Conservation (phyloP, 2,113 vertebrate genomes). For the Eurystomus gularis region DNA sequence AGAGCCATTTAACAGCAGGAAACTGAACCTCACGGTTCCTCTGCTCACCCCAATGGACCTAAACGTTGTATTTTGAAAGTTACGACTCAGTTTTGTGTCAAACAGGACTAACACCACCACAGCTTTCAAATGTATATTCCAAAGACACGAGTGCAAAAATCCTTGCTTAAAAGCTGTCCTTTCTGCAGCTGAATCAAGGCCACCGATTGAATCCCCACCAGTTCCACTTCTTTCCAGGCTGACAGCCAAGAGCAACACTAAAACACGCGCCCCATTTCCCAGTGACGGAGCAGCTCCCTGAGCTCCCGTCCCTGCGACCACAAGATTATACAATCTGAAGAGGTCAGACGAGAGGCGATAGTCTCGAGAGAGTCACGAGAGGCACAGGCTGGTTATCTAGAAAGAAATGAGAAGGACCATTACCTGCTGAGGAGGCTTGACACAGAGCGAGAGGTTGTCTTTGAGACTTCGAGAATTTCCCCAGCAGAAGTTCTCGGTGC, state of each 20-base stretch:
- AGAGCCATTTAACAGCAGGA: neutral
- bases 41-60: neutral
- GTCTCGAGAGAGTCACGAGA: neutral
- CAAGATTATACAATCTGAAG: neutral
- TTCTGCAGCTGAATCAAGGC: neutral
- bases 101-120: neutral
- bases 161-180: neutral
- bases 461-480: neutral
- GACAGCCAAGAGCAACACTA: neutral
- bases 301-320: neutral
- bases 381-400: neutral
- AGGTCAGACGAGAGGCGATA: neutral
- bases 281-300: rapidly evolving
- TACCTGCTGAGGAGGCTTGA: neutral
- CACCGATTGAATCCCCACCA: neutral
- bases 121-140: neutral
- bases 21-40: neutral
- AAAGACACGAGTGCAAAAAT: neutral
- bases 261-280: neutral
- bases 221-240: neutral
- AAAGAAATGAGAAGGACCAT: neutral
- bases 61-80: neutral
- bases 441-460: neutral
- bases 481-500: neutral
- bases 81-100: neutral